Conservation (phyloP, 1,140 invertebrate species). For the Hycleus cichorii region DNA sequence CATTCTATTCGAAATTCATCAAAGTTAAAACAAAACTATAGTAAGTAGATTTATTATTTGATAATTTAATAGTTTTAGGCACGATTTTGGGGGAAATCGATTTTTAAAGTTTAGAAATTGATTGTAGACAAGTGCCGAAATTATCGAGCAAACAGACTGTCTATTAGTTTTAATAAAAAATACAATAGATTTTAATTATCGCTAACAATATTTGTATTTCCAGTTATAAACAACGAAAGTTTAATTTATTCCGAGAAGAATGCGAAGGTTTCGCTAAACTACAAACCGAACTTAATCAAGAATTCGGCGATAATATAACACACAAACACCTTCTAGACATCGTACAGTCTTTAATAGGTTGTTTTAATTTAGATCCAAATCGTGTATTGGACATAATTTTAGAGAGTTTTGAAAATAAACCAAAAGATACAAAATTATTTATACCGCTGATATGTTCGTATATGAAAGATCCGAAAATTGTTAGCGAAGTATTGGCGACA, state of each 20-base stretch:
- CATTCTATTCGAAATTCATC: constrained; percentile 93
- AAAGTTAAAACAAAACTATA: constrained; percentile 97
- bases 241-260: constrained; percentile 97
- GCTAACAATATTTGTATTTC: constrained; percentile 35
- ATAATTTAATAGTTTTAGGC: background rate
- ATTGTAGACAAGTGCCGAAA: background rate
- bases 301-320: constrained; percentile 59
- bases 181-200: background rate
- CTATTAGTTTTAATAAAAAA: background rate
- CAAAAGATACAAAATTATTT: constrained; percentile 67
- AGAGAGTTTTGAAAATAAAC: constrained; percentile 91
- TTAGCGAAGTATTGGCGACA: constrained; percentile 92
- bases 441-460: constrained; percentile 78
- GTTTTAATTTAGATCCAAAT: constrained; percentile 98
- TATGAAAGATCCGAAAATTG: constrained; percentile 74
- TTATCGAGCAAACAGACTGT: background rate
- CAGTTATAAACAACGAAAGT: constrained; percentile 98
- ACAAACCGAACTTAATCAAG: constrained; percentile 91
- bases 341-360: constrained; percentile 91
- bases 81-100: no score
- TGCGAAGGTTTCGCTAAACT: constrained; percentile 98
- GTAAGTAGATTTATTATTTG: constrained; percentile 56
- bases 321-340: constrained; percentile 66
- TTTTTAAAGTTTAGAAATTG: no score
- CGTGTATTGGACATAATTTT: constrained; percentile 93